Percentiles rank a stretch among this genome's conserved stretches.
phyloP scores from a whole-genome alignment of 2,797 vertebrate species.

The Melanogrammus aeglefinus region DNA sequence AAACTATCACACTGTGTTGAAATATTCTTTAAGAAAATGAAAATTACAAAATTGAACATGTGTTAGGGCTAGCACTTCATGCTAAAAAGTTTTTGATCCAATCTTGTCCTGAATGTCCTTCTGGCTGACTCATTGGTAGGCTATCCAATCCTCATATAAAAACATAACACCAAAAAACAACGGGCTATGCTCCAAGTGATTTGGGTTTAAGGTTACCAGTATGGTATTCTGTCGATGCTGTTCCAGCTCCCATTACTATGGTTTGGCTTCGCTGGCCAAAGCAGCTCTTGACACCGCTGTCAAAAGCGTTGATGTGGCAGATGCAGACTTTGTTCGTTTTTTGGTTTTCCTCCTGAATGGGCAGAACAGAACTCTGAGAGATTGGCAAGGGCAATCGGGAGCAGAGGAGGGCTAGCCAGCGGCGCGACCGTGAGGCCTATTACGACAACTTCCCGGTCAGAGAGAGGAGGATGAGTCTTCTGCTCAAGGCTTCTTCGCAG shows the following conservation, averaged over 20 bases:
- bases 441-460: not conserved
- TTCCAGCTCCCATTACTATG: constrained; percentile 8
- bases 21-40: no score
- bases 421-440: not conserved
- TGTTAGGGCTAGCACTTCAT: not conserved
- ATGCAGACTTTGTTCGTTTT: constrained; percentile 6
- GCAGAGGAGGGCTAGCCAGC: not conserved
- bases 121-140: no score
- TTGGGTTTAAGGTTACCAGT: constrained; percentile 52
- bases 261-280: constrained; percentile 46
- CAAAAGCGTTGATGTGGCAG: constrained; percentile 52
- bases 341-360: constrained; percentile 26
- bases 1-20: no score
- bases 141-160: constrained; percentile 47
- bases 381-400: not conserved
- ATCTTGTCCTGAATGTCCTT: no score
- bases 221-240: constrained; percentile 24
- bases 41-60: not conserved
- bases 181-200: constrained; percentile 40
- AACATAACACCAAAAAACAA: constrained; percentile 47
- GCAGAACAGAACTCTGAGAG: constrained; percentile 31
- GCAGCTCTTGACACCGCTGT: constrained; percentile 39
- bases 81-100: not conserved
- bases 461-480: not conserved
- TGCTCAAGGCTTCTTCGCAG: not conserved